A percentile compares a stretch with the other conserved stretches of the same genome.
phyloP scores from a whole-genome alignment of 2,113 vertebrate genomes.

The Corythornis vintsioides region DNA sequence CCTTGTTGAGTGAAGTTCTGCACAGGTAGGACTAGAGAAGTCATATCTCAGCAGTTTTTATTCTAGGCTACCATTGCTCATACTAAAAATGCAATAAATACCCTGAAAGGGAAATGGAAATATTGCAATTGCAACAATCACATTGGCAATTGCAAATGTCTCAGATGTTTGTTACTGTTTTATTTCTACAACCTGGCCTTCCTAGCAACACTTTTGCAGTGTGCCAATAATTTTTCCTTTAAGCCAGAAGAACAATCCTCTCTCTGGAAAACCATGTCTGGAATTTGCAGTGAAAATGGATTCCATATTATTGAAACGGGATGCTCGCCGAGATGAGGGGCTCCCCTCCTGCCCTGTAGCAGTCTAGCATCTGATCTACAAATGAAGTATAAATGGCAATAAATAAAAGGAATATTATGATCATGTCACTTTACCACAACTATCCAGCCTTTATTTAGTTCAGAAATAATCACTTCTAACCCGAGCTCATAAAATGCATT shows the following conservation, averaged over 20 bases:
- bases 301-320: background rate
- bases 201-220: background rate
- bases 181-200: background rate
- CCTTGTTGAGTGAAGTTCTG: background rate
- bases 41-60: background rate
- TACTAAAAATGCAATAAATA: background rate
- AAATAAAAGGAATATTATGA: slow-evolving; percentile 10
- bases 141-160: background rate
- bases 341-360: background rate
- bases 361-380: background rate
- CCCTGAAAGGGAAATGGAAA: background rate
- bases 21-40: accelerated
- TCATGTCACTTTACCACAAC: slow-evolving; percentile 11
- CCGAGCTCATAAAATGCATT: background rate
- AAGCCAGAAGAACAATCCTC: background rate
- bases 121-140: background rate
- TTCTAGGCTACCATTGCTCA: background rate
- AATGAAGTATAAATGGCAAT: slow-evolving; percentile 18
- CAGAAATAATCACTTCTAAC: slow-evolving; percentile 33
- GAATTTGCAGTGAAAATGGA: slow-evolving; percentile 49
- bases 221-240: background rate
- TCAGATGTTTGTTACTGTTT: background rate
- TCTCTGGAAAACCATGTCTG: slow-evolving; percentile 36
- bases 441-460: slow-evolving; percentile 25
- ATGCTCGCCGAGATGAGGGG: background rate